These are phyloP conservation scores for Taurulus bubalis DNA, from an alignment of 2,113 vertebrate genomes.

Conservation along the genomic window DNA sequence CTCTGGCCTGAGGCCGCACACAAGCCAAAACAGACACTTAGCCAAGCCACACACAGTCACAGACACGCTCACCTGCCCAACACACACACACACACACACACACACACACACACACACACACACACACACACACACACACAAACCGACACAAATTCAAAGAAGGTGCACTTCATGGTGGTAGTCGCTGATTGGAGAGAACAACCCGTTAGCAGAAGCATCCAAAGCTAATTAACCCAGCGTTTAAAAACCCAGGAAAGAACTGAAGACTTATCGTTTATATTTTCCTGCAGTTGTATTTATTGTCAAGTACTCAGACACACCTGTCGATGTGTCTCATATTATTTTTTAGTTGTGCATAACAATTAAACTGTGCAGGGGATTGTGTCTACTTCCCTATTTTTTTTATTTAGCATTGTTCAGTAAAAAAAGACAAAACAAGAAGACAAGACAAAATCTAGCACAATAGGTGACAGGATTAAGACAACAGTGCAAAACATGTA, in stretches of 20 bases:
- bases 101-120: background rate
- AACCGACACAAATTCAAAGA: background rate
- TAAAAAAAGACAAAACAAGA: background rate
- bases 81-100: conserved; percentile 34
- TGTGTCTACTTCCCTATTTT: background rate
- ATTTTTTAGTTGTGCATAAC: background rate
- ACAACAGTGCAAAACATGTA: background rate
- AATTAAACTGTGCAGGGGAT: background rate
- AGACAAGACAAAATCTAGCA: background rate
- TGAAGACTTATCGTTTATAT: background rate
- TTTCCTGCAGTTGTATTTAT: background rate
- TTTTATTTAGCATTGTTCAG: background rate
- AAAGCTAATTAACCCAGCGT: background rate
- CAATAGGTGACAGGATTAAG: background rate
- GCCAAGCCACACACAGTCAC: conserved; percentile 64
- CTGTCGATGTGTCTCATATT: background rate
- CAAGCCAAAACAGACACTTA: conserved; percentile 73
- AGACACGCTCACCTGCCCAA: conserved; percentile 25
- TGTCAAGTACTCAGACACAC: background rate
- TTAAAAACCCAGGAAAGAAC: background rate
- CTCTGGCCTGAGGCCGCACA: conserved; percentile 63
- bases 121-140: background rate
- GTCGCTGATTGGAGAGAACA: background rate
- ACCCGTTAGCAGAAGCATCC: background rate
- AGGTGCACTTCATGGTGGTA: background rate